Conservation (phyloP, 1,140 invertebrate species). For the Zeugodacus cucurbitae region DNA sequence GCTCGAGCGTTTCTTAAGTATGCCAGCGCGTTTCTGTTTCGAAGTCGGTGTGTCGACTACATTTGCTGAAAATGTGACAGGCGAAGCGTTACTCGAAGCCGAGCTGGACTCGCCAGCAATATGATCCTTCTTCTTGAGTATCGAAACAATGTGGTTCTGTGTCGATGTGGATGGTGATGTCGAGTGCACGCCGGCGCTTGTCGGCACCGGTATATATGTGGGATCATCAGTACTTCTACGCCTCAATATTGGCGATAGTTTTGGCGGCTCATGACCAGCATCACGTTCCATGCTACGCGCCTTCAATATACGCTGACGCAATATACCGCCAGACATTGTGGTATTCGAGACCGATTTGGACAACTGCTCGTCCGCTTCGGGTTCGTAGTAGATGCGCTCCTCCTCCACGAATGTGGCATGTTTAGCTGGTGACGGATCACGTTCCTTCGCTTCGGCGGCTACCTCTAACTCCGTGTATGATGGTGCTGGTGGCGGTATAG, state of each 20-base stretch:
- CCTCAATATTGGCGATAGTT: conserved; percentile 57
- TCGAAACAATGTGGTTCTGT: conserved; percentile 74
- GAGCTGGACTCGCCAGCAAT: conserved; percentile 66
- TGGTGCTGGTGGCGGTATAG: neutral
- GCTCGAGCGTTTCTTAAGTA: conserved; percentile 82
- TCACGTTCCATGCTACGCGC: conserved; percentile 47
- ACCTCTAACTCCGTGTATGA: conserved; percentile 12
- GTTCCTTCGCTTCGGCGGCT: neutral
- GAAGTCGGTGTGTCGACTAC: conserved; percentile 72
- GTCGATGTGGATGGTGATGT: conserved; percentile 46
- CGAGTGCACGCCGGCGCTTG: conserved; percentile 11
- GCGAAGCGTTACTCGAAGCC: conserved; percentile 71
- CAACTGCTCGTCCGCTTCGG: neutral
- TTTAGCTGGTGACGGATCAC: conserved; percentile 26
- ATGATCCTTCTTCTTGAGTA: conserved; percentile 79
- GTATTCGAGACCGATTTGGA: neutral
- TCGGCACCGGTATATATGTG: conserved; percentile 15
- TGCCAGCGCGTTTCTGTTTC: conserved; percentile 76
- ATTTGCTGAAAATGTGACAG: conserved; percentile 77
- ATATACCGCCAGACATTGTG: neutral
- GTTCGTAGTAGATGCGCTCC: conserved; percentile 45
- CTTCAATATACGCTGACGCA: conserved; percentile 44
- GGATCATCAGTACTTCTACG: conserved; percentile 66
- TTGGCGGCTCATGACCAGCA: conserved; percentile 41
- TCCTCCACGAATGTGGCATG: conserved; percentile 44